phyloP scores from a whole-genome alignment of 2,113 vertebrate genomes.

The Todiramphus saurophagus region DNA sequence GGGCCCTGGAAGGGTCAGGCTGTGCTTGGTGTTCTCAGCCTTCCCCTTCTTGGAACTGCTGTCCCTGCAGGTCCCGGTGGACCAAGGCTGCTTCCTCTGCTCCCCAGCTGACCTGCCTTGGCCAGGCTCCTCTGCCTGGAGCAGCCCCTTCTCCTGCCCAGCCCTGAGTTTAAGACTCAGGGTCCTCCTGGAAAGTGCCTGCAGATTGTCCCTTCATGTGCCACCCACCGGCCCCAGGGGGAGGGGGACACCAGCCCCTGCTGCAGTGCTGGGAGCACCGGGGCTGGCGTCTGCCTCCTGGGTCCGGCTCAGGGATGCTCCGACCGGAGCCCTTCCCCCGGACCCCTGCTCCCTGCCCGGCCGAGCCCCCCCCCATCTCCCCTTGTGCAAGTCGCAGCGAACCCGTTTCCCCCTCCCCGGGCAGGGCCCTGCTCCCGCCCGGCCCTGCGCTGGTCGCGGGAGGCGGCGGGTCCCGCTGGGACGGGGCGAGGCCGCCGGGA shows the following conservation, averaged over 20 bases:
- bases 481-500: background rate
- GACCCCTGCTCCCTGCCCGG: background rate
- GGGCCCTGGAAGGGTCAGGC: background rate
- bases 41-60: background rate
- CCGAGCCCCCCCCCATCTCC: fast-evolving
- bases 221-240: background rate
- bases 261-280: background rate
- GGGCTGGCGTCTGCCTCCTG: background rate
- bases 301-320: background rate
- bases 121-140: background rate
- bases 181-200: background rate
- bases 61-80: background rate
- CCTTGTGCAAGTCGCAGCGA: background rate
- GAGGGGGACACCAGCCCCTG: background rate
- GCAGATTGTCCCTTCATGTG: background rate
- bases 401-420: background rate
- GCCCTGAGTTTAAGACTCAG: background rate
- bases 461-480: background rate
- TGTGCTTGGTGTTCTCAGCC: background rate
- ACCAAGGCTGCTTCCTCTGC: background rate
- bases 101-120: background rate
- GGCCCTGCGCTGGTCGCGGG: background rate
- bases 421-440: background rate
- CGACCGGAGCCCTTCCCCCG: background rate
- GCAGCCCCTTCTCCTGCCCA: background rate